Evolutionary conservation across 2,888 invertebrate genomes (phyloP).

Genomic region (Palloptera scutellata): DNA sequence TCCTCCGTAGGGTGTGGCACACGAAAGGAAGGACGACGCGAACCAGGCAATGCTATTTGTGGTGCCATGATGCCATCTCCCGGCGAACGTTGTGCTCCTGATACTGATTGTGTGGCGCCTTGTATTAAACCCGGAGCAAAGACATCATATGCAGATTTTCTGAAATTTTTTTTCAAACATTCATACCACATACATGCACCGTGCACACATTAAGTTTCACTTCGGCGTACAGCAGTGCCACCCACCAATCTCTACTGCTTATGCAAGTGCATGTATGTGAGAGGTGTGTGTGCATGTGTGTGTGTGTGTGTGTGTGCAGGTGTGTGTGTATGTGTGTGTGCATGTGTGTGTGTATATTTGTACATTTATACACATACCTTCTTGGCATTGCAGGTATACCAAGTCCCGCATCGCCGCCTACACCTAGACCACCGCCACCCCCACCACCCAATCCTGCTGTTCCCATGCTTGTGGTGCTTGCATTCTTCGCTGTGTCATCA

Average conservation of each 20-base stretch:
- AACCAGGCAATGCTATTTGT: slow-evolving; percentile 62
- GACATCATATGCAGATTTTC: slow-evolving; percentile 81
- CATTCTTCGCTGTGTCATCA: slow-evolving; percentile 70
- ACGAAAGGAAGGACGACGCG: slow-evolving; percentile 71
- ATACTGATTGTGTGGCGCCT: slow-evolving; percentile 56
- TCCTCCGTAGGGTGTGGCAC: slow-evolving; percentile 68
- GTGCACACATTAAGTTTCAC: too few species aligned
- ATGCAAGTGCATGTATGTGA: too few species aligned
- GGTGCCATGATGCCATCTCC: slow-evolving; percentile 59
- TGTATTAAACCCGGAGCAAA: slow-evolving; percentile 72
- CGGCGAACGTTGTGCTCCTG: slow-evolving; percentile 56
- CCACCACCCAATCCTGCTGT: slow-evolving; percentile 43
- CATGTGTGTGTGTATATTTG: too few species aligned
- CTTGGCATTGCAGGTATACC: slow-evolving; percentile 80
- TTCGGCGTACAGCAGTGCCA: too few species aligned
- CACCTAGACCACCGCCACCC: slow-evolving; percentile 44
- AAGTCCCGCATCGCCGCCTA: slow-evolving; percentile 67
- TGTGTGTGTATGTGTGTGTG: too few species aligned
- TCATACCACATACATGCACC: not conserved
- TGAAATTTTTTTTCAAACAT: slow-evolving; percentile 32
- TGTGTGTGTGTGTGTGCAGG: too few species aligned
- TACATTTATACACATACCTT: slow-evolving; percentile 63
- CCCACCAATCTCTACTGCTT: too few species aligned
- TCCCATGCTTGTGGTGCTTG: slow-evolving; percentile 49
- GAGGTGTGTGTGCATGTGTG: too few species aligned